Evolutionary conservation across 2,113 vertebrate genomes (phyloP).

Genomic region (Toxotes jaculatrix): DNA sequence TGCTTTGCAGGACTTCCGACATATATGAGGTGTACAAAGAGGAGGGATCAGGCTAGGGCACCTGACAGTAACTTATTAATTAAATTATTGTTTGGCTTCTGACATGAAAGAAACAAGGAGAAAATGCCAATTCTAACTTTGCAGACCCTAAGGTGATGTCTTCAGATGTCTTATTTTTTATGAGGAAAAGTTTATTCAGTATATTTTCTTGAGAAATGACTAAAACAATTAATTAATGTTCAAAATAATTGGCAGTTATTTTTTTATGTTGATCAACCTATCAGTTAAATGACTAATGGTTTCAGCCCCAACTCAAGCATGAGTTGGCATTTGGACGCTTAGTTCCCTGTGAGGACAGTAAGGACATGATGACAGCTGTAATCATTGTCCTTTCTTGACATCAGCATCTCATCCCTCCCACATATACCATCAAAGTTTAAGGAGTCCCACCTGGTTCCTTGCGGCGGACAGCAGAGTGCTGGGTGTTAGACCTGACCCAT

Average conservation of each 20-base stretch:
- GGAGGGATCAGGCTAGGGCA: too few relatives aligned
- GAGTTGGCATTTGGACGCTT: background rate
- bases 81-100: too few relatives aligned
- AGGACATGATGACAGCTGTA: background rate
- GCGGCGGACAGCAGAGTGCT: constrained; percentile 1
- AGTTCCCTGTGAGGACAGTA: background rate
- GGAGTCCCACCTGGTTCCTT: constrained; percentile 7
- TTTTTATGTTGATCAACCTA: background rate
- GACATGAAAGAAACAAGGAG: too few relatives aligned
- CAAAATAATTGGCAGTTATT: background rate
- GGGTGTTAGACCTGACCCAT: constrained; percentile 40
- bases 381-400: background rate
- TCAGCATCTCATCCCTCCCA: constrained; percentile 2
- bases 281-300: background rate
- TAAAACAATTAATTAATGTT: background rate
- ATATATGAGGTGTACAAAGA: too few relatives aligned
- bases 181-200: background rate
- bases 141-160: too few relatives aligned
- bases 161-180: too few relatives aligned
- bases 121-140: too few relatives aligned
- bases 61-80: too few relatives aligned
- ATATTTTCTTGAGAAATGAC: background rate
- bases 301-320: background rate
- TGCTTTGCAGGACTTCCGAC: too few relatives aligned
- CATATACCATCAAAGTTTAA: background rate